Percentiles rank a stretch among this genome's conserved stretches.
Evolutionary conservation across 2,797 vertebrate species (phyloP).

Genomic region (Lepilemur ruficaudatus): DNA sequence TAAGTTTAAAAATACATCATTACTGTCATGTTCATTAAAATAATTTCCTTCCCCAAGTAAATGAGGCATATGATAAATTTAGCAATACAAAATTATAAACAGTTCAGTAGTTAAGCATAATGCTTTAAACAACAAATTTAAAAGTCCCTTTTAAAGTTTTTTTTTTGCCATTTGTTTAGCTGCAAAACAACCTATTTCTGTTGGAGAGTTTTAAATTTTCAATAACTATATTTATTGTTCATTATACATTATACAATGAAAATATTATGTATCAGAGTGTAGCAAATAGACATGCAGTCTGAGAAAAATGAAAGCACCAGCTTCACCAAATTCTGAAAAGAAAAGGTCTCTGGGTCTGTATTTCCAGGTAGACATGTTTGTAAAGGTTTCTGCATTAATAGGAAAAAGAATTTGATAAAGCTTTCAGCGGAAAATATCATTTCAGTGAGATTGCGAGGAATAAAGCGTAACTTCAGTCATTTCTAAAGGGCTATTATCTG

Average conservation of each 20-base stretch:
- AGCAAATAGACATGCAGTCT: conserved; percentile 21
- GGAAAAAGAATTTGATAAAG: conserved; percentile 65
- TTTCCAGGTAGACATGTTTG: conserved; percentile 21
- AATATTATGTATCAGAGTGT: neutral
- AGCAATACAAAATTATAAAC: neutral
- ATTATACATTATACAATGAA: neutral
- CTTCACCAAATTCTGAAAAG: conserved; percentile 43
- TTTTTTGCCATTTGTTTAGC: neutral
- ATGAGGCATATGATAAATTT: neutral
- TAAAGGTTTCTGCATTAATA: conserved; percentile 70
- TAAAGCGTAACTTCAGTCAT: conserved; percentile 79
- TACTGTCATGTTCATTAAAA: neutral
- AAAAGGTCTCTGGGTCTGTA: conserved; percentile 33
- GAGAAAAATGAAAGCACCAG: conserved; percentile 31
- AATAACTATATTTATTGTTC: conserved; percentile 9
- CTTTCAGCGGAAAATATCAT: conserved; percentile 78
- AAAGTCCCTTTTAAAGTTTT: neutral
- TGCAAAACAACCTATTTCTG: neutral
- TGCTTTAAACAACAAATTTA: neutral
- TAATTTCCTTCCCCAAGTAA: neutral
- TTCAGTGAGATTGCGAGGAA: conserved; percentile 76
- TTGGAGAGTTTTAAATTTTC: neutral
- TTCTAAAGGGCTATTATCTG: conserved; percentile 84
- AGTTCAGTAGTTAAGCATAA: neutral
- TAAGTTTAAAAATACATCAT: neutral